These are phyloP conservation scores for Oncopodura yosiiana DNA, from an alignment of 1,140 invertebrate genomes.

Conservation along the genomic window DNA sequence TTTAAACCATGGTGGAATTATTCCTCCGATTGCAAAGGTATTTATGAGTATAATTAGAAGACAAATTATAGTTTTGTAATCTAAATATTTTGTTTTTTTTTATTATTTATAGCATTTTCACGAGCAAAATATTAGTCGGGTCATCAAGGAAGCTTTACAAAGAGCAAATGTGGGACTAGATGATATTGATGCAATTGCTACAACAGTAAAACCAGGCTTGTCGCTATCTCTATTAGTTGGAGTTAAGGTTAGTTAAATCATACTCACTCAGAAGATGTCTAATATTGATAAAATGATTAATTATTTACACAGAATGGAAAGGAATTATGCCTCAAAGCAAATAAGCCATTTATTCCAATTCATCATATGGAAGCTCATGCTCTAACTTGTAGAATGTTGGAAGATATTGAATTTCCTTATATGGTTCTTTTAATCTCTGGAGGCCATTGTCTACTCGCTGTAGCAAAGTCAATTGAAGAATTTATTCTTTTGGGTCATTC, in stretches of 20 bases:
- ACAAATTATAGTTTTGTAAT: too few species aligned
- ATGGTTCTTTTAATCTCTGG: conserved; percentile 81
- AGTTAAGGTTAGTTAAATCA: too few species aligned
- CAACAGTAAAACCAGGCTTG: conserved; percentile 79
- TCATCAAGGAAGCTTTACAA: conserved; percentile 58
- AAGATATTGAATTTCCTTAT: conserved; percentile 71
- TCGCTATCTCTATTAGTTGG: conserved; percentile 69
- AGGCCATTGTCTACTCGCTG: conserved; percentile 74
- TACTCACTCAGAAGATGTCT: too few species aligned
- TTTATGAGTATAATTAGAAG: background rate
- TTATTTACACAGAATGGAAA: too few species aligned
- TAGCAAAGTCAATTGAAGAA: conserved; percentile 63
- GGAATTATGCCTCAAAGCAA: conserved; percentile 54
- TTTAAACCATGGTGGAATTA: conserved; percentile 75
- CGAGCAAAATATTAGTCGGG: conserved; percentile 60
- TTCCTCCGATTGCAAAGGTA: conserved; percentile 67
- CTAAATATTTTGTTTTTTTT: background rate
- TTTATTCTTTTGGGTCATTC: conserved; percentile 69
- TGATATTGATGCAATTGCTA: conserved; percentile 80
- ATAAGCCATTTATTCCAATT: conserved; percentile 84
- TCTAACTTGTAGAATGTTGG: conserved; percentile 66
- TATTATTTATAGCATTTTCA: conserved; percentile 56
- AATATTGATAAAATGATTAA: too few species aligned
- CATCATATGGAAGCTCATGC: conserved; percentile 99
- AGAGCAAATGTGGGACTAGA: conserved; percentile 54